phyloP scores from a whole-genome alignment of 1,140 invertebrate genomes.

The Wasmannia auropunctata region DNA sequence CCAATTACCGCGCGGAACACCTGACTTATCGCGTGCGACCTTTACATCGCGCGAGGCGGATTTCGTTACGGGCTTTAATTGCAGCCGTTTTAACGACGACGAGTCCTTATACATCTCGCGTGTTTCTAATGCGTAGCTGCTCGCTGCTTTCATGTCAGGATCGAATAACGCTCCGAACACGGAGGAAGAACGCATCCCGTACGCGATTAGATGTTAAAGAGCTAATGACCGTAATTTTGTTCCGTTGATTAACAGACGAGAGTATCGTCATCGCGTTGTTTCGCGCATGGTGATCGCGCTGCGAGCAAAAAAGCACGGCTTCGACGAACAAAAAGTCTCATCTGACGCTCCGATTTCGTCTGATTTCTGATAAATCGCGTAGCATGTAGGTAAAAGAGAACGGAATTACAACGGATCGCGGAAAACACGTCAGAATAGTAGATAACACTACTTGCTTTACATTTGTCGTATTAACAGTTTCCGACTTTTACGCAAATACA shows the following conservation, averaged over 20 bases:
- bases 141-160: slow-evolving; percentile 59
- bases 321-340: background rate
- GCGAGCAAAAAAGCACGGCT: background rate
- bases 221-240: slow-evolving; percentile 69
- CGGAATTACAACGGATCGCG: background rate
- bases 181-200: slow-evolving; percentile 42
- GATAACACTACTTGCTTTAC: background rate
- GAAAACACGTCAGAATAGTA: background rate
- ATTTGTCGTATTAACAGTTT: background rate
- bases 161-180: slow-evolving; percentile 57
- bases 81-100: slow-evolving; percentile 66
- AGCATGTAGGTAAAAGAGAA: background rate
- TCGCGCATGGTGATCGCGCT: slow-evolving; percentile 26
- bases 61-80: slow-evolving; percentile 67
- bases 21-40: slow-evolving; percentile 54
- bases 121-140: slow-evolving; percentile 62
- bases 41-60: slow-evolving; percentile 40
- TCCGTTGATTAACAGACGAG: slow-evolving; percentile 53
- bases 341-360: background rate
- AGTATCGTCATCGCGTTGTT: slow-evolving; percentile 39
- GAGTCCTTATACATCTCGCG: slow-evolving; percentile 65
- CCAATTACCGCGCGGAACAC: slow-evolving; percentile 17
- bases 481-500: background rate
- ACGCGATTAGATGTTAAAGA: slow-evolving; percentile 64
- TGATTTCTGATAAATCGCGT: background rate